Conservation (phyloP, 1,140 invertebrate genomes). For the Pentalonia nigronervosa region DNA sequence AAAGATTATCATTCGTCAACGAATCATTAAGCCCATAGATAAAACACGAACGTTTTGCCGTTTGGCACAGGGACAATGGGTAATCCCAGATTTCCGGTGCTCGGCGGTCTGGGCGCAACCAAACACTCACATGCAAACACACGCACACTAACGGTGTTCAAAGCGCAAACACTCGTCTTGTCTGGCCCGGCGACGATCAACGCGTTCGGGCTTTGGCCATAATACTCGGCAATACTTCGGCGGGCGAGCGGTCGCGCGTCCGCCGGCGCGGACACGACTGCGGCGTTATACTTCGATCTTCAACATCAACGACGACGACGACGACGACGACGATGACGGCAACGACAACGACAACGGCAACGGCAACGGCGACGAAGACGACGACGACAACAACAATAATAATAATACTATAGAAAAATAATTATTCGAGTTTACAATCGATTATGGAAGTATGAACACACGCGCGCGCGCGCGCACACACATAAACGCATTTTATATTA, state of each 20-base stretch:
- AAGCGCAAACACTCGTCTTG: not conserved
- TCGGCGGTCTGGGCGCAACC: not conserved
- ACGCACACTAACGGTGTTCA: not conserved
- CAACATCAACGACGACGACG: not conserved
- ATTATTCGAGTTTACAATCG: slow-evolving; percentile 1
- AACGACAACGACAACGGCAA: not conserved
- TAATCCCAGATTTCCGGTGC: too few species aligned
- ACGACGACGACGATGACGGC: not conserved
- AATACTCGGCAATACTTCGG: not conserved
- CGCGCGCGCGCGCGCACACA: not conserved
- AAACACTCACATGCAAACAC: slow-evolving; percentile 5
- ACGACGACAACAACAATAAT: not conserved
- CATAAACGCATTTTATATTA: not conserved
- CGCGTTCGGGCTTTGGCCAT: not conserved
- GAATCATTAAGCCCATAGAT: not conserved
- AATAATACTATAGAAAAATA: not conserved
- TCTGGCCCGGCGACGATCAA: not conserved
- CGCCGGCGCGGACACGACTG: not conserved
- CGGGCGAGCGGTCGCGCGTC: not conserved
- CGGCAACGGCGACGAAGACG: not conserved
- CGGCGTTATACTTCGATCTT: not conserved
- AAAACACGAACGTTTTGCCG: not conserved
- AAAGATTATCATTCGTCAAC: not conserved
- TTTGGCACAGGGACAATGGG: not conserved
- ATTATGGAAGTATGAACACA: not conserved